Percentiles rank a stretch among this genome's conserved stretches.
Evolutionary conservation across 2,797 vertebrate genomes (phyloP).

Genomic region (Phoebastria nigripes): DNA sequence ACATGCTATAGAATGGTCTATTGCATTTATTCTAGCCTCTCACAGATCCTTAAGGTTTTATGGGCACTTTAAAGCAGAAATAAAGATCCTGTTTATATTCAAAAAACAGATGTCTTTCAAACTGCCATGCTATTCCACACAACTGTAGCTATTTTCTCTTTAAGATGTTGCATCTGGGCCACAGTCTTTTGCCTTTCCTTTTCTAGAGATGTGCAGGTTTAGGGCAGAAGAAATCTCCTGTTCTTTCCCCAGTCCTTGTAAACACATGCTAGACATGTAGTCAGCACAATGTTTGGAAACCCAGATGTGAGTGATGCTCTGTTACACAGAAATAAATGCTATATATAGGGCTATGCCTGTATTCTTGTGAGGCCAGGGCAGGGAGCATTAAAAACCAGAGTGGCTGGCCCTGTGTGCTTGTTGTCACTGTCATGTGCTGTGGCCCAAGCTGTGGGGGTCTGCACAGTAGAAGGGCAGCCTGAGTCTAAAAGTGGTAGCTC

Average conservation of each 20-base stretch:
- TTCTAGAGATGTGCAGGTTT: not conserved
- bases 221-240: not conserved
- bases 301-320: not conserved
- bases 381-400: not conserved
- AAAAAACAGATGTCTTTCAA: constrained; percentile 52
- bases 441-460: not conserved
- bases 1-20: not conserved
- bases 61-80: constrained; percentile 36
- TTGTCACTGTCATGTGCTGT: not conserved
- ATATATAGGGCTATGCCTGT: not conserved
- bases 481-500: not conserved
- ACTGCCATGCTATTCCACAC: constrained; percentile 9
- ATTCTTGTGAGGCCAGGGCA: not conserved
- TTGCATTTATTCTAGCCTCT: constrained; percentile 28
- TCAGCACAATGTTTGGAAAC: too few species aligned
- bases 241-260: not conserved
- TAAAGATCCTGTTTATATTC: constrained; percentile 48
- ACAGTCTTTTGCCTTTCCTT: not conserved
- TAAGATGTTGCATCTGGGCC: constrained; percentile 31
- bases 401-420: fast-evolving
- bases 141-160: constrained; percentile 2
- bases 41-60: constrained; percentile 41
- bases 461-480: not conserved
- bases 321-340: too few species aligned
- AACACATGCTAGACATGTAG: fast-evolving